Evolutionary conservation across 2,888 invertebrate species (phyloP).

Genomic region (Arrhopalites spinosus): DNA sequence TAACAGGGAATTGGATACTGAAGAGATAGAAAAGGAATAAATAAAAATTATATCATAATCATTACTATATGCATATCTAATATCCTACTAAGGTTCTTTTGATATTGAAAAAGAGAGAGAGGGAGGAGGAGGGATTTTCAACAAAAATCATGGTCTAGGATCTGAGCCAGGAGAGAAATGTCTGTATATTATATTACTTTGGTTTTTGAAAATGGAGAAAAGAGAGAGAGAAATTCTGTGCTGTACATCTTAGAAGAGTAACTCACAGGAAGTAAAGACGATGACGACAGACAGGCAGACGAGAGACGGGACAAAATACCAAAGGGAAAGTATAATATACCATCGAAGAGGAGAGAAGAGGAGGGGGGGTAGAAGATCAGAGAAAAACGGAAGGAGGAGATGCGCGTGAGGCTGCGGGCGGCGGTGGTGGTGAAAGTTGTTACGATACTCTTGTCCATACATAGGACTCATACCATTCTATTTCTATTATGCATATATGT

Average conservation of each 20-base stretch:
- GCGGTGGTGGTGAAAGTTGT: too few species aligned
- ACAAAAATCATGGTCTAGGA: too few species aligned
- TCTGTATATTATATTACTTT: too few species aligned
- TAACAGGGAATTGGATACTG: background rate
- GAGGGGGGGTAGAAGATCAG: background rate
- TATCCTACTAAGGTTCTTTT: too few species aligned
- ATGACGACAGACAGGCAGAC: conserved; percentile 27
- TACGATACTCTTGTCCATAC: too few species aligned
- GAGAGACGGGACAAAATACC: conserved; percentile 35
- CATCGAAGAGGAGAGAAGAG: background rate
- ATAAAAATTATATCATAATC: background rate
- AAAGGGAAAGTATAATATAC: background rate
- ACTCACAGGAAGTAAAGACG: conserved; percentile 17
- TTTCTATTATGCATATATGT: too few species aligned
- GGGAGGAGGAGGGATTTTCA: too few species aligned
- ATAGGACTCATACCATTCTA: too few species aligned
- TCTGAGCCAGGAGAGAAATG: too few species aligned
- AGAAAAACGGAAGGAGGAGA: background rate
- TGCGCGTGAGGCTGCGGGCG: background rate
- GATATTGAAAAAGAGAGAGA: too few species aligned
- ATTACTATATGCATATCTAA: too few species aligned
- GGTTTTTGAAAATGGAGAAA: too few species aligned
- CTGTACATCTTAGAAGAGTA: background rate
- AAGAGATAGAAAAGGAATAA: background rate
- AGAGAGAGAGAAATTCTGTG: background rate